Conservation (phyloP, 1,140 invertebrate species). For the Drosophila micromelanica region DNA sequence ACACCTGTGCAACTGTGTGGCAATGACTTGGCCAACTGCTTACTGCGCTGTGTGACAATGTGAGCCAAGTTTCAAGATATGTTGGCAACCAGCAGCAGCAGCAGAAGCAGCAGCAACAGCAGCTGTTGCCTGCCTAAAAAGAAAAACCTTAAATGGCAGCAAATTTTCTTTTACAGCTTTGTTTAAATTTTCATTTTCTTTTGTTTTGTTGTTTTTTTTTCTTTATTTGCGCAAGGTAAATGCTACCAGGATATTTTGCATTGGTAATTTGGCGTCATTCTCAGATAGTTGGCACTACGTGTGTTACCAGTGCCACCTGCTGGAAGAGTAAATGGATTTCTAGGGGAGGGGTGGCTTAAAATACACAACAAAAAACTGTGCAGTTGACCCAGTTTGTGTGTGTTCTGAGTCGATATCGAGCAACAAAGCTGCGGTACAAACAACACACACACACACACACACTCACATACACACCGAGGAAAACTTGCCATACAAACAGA, state of each 20-base stretch:
- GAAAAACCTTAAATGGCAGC: constrained; percentile 55
- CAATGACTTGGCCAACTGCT: constrained; percentile 38
- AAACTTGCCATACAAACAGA: constrained; percentile 70
- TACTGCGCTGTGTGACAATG: constrained; percentile 63
- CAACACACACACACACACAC: constrained; percentile 36
- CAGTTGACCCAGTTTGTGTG: constrained; percentile 66
- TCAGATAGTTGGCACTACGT: constrained; percentile 79
- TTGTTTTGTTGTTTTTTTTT: constrained; percentile 28
- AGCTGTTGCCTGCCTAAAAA: constrained; percentile 35
- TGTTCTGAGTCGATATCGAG: constrained; percentile 46
- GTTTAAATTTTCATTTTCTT: constrained; percentile 78
- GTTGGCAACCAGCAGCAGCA: constrained; percentile 51
- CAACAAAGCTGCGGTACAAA: constrained; percentile 72
- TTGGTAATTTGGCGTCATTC: constrained; percentile 81
- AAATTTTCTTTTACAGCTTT: constrained; percentile 49
- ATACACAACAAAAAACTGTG: constrained; percentile 14
- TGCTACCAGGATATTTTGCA: constrained; percentile 79
- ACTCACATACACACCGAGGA: constrained; percentile 6
- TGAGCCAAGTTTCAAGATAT: constrained; percentile 58
- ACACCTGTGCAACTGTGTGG: constrained; percentile 50
- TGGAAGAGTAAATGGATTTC: neutral
- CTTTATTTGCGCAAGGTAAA: constrained; percentile 66
- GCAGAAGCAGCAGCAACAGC: constrained; percentile 12
- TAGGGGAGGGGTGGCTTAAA: neutral
- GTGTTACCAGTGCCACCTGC: constrained; percentile 33